Evolutionary conservation across 2,888 invertebrate species (phyloP), one percentile per base, ranked within the genome.

Genomic region (Tetropium fuscum): DNA sequence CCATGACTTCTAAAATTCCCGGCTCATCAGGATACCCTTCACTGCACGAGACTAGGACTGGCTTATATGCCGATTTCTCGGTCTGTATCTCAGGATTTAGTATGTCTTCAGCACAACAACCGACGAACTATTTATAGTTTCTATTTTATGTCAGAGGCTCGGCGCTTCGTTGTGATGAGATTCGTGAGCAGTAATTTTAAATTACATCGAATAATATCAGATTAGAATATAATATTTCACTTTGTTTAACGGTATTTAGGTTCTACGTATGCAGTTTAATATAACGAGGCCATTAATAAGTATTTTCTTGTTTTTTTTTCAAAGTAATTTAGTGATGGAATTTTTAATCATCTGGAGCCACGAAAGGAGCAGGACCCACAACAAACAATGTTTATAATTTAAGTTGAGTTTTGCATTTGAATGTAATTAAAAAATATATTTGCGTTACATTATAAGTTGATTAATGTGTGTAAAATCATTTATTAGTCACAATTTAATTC

Each of bases 201-300:
- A 10, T 44, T 44, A 44, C n/a, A 6, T 16, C 30, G 27, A 27
- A 27, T 27, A 25, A 27, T 44, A 16, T 30, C 13, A 6, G 44
- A 44, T 27, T 13, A 34, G 34, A 34, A n/a, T n/a, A n/a, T 16
- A 18, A 44, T 44, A 44, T 44, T 44, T 44, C 44, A 44, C 25
- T 44, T 44, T 27, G 44, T 27, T 16, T 44, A 44, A 44, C 44
- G 44, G 27, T 8, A 10, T 8, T 15, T n/a, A 15, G 25, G 13
- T 11, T 13, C 34, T 15, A 11, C 15, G 34, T n/a, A n/a, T n/a
- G n/a, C n/a, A n/a, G n/a, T 34, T 34, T 34, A 13, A 34, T 5
- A 34, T 15, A 34, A 34, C 15, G 13, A 13, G 34, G 2, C 34
- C 8, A 3, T 32, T 34, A 13, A 13, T 34, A n/a, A n/a, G n/a